These are phyloP conservation scores for Rugalucina vietnamica DNA, from an alignment of 2,888 invertebrate genomes.

Conservation along the genomic window DNA sequence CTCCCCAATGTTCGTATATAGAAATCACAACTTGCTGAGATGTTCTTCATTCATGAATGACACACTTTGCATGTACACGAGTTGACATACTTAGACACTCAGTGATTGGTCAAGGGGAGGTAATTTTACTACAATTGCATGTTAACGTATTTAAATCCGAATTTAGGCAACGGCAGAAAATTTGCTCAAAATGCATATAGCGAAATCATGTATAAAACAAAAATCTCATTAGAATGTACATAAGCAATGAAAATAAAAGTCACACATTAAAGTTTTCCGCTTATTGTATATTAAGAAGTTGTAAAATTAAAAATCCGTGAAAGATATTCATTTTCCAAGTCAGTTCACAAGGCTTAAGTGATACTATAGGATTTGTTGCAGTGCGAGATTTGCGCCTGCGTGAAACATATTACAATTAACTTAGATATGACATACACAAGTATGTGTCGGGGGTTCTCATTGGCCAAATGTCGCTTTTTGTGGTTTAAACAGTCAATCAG, in stretches of 20 bases:
- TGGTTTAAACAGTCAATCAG: slow-evolving; percentile 58
- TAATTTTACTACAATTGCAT: neutral
- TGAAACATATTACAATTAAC: slow-evolving; percentile 50
- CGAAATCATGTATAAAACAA: too few relatives aligned
- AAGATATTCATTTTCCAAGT: slow-evolving; percentile 42
- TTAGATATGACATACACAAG: slow-evolving; percentile 48
- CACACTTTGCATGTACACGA: neutral
- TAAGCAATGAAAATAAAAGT: neutral
- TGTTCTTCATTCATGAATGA: neutral
- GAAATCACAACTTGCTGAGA: too few relatives aligned
- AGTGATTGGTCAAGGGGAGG: slow-evolving; percentile 18
- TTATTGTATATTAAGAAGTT: neutral
- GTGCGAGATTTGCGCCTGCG: slow-evolving; percentile 51
- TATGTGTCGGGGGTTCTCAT: slow-evolving; percentile 53
- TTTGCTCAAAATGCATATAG: too few relatives aligned
- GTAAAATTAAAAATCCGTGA: slow-evolving; percentile 6
- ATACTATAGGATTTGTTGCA: slow-evolving; percentile 45
- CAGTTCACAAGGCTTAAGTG: slow-evolving; percentile 42
- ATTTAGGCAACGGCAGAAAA: too few relatives aligned
- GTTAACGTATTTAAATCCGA: neutral
- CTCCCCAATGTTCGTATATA: too few relatives aligned
- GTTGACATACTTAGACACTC: neutral
- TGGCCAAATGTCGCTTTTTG: slow-evolving; percentile 38
- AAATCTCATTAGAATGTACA: neutral
- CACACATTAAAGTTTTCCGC: neutral